Evolutionary conservation across 1,140 invertebrate genomes (phyloP).

Genomic region (Xylocopa sonorina): DNA sequence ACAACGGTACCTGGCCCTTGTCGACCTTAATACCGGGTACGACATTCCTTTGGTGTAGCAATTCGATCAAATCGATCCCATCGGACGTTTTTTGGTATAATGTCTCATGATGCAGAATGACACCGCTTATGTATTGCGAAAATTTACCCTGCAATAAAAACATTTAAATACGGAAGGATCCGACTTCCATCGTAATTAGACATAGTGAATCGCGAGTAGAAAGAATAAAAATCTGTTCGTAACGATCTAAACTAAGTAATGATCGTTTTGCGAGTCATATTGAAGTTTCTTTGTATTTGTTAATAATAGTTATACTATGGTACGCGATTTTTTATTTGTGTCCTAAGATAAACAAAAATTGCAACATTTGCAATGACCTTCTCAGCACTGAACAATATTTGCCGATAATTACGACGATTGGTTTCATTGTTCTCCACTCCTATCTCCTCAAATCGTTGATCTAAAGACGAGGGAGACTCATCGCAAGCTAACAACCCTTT

Average conservation of each 20-base stretch:
- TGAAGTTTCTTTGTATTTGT: background rate
- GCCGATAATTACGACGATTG: slow-evolving; percentile 91
- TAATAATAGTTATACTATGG: background rate
- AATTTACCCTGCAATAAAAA: slow-evolving; percentile 37
- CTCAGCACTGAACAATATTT: slow-evolving; percentile 95
- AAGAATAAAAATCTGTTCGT: no score
- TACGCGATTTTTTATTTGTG: background rate
- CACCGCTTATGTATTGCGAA: slow-evolving; percentile 90
- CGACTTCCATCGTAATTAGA: background rate
- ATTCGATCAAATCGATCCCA: slow-evolving; percentile 90
- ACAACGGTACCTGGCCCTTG: slow-evolving; percentile 93
- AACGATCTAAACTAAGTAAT: no score
- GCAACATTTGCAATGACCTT: slow-evolving; percentile 77
- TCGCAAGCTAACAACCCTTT: slow-evolving; percentile 95
- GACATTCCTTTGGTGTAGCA: slow-evolving; percentile 92
- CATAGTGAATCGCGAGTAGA: background rate
- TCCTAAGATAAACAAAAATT: no score
- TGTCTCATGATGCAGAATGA: slow-evolving; percentile 98
- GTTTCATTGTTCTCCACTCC: slow-evolving; percentile 93
- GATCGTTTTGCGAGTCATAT: no score
- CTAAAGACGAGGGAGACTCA: slow-evolving; percentile 93
- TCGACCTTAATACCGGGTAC: slow-evolving; percentile 97
- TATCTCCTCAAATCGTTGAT: slow-evolving; percentile 90
- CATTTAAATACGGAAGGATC: slow-evolving; percentile 4
- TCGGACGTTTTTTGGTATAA: slow-evolving; percentile 96